Conservation (phyloP, 2,888 invertebrate genomes). For the Metopia argyrocephala region DNA sequence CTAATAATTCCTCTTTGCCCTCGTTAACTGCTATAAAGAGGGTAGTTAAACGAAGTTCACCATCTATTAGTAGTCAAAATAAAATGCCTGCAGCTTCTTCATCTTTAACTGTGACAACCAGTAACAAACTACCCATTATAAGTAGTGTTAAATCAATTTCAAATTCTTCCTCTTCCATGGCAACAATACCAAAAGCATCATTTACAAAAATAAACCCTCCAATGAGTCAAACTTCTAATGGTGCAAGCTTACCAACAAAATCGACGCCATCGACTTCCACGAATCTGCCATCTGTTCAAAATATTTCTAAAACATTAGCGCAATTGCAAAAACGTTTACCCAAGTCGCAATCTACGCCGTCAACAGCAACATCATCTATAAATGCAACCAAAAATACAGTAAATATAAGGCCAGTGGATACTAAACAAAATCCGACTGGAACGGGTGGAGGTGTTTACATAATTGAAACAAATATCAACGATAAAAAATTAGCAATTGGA, state of each 20-base stretch:
- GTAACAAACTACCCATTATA: slow-evolving; percentile 57
- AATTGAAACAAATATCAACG: slow-evolving; percentile 66
- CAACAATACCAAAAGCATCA: slow-evolving; percentile 45
- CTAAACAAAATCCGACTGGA: slow-evolving; percentile 55
- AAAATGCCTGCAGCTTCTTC: slow-evolving; percentile 42
- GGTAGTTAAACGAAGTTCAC: slow-evolving; percentile 41
- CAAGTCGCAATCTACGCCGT: slow-evolving; percentile 26
- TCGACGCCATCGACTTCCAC: not conserved
- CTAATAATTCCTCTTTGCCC: slow-evolving; percentile 31
- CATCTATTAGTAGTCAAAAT: slow-evolving; percentile 16
- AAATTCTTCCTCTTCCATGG: slow-evolving; percentile 43
- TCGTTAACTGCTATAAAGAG: slow-evolving; percentile 51
- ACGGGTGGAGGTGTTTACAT: slow-evolving; percentile 62
- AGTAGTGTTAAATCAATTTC: slow-evolving; percentile 61
- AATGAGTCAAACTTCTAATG: slow-evolving; percentile 23
- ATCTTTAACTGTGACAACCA: slow-evolving; percentile 41
- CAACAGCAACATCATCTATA: slow-evolving; percentile 25
- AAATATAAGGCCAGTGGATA: slow-evolving; percentile 62
- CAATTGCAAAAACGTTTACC: slow-evolving; percentile 58
- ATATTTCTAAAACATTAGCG: slow-evolving; percentile 52
- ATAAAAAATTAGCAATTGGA: slow-evolving; percentile 65
- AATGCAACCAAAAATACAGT: slow-evolving; percentile 48
- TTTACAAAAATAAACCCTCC: slow-evolving; percentile 38
- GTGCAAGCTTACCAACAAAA: slow-evolving; percentile 9
- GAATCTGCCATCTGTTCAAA: slow-evolving; percentile 29